Percentiles rank a stretch among this genome's conserved stretches.
These are phyloP conservation scores for Peromyscus eremicus DNA, from an alignment of 2,797 vertebrate species.

Conservation along the genomic window DNA sequence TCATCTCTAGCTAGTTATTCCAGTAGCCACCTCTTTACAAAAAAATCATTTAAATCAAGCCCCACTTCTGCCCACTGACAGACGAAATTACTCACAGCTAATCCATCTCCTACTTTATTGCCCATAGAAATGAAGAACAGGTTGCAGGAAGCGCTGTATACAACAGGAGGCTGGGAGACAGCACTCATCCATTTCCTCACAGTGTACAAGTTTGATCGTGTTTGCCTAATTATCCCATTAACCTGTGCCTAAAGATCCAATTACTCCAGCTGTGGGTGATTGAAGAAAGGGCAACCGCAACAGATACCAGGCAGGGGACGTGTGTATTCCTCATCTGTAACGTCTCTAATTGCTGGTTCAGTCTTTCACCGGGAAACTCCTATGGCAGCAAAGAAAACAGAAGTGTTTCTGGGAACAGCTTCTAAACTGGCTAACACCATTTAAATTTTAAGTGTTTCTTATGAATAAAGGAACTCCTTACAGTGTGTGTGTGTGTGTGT, in stretches of 20 bases:
- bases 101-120: slow-evolving; percentile 85
- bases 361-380: slow-evolving; percentile 58
- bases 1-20: slow-evolving; percentile 76
- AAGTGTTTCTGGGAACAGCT: slow-evolving; percentile 39
- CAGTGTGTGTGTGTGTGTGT: not conserved
- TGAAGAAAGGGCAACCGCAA: slow-evolving; percentile 84
- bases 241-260: slow-evolving; percentile 87
- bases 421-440: slow-evolving; percentile 52
- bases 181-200: slow-evolving; percentile 85
- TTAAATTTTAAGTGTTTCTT: slow-evolving; percentile 67
- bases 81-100: slow-evolving; percentile 81
- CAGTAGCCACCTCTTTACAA: slow-evolving; percentile 82
- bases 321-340: slow-evolving; percentile 79
- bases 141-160: slow-evolving; percentile 72
- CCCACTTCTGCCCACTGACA: slow-evolving; percentile 75
- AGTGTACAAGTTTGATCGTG: slow-evolving; percentile 82
- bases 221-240: slow-evolving; percentile 90
- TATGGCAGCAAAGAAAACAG: slow-evolving; percentile 41
- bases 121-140: slow-evolving; percentile 82
- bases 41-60: slow-evolving; percentile 79
- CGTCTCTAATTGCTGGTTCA: slow-evolving; percentile 71
- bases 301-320: slow-evolving; percentile 81
- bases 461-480: slow-evolving; percentile 28
- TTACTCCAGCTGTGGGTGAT: slow-evolving; percentile 86
- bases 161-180: slow-evolving; percentile 84